phyloP scores from a whole-genome alignment of 2,113 vertebrate species.

The Chroicocephalus ridibundus region DNA sequence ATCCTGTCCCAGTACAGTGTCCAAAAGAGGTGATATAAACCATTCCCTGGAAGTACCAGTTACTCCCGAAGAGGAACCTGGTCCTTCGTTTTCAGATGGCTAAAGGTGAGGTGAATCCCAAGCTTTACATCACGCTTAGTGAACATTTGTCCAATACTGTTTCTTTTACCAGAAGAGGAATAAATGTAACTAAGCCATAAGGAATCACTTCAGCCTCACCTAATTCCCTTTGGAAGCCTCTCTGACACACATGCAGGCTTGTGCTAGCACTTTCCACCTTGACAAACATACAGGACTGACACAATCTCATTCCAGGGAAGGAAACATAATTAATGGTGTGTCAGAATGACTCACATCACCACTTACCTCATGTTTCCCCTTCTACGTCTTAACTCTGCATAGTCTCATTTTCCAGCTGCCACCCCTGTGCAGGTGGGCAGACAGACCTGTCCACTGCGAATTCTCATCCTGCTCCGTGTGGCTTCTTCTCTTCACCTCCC shows the following conservation, averaged over 20 bases:
- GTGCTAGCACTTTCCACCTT: neutral
- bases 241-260: neutral
- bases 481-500: neutral
- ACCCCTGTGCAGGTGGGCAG: neutral
- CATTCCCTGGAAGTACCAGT: neutral
- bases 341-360: neutral
- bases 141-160: neutral
- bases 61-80: neutral
- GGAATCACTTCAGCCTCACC: neutral
- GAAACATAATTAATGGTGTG: constrained; percentile 13
- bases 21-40: neutral
- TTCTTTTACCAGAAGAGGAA: neutral
- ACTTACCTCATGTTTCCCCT: neutral
- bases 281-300: neutral
- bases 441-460: neutral
- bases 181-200: neutral
- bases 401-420: neutral
- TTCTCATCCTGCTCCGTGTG: neutral
- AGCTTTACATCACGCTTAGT: neutral
- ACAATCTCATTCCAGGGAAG: neutral
- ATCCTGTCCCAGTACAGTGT: neutral
- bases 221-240: neutral
- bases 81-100: neutral
- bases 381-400: neutral
- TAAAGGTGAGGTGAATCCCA: neutral